phyloP scores from a whole-genome alignment of 1,140 invertebrate species.

The Diachasma alloeum region DNA sequence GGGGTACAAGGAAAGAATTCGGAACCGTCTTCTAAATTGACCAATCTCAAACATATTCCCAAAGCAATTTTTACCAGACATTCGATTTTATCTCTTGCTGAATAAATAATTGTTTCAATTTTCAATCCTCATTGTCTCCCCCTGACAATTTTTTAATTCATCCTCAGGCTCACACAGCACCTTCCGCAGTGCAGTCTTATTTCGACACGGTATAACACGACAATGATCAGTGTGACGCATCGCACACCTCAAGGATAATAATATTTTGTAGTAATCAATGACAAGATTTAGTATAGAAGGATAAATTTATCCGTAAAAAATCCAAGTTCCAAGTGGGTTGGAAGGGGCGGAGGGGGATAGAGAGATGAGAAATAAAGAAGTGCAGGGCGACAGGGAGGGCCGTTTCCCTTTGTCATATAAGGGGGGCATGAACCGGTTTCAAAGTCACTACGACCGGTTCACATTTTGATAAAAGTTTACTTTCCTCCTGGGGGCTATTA shows the following conservation, averaged over 20 bases:
- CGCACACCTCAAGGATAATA: background rate
- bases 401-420: conserved; percentile 34
- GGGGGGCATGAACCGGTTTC: conserved; percentile 47
- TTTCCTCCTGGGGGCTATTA: conserved; percentile 48
- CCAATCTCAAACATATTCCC: too few relatives aligned
- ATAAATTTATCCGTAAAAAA: background rate
- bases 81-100: too few relatives aligned
- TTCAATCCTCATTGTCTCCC: too few relatives aligned
- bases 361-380: conserved; percentile 6
- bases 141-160: too few relatives aligned
- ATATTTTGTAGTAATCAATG: background rate
- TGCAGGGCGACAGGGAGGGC: conserved; percentile 26
- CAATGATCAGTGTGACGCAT: background rate
- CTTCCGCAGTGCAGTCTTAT: background rate
- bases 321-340: background rate
- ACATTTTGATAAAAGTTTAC: conserved; percentile 56
- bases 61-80: too few relatives aligned
- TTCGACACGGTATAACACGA: background rate
- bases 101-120: too few relatives aligned
- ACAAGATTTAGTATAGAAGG: background rate
- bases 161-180: too few relatives aligned
- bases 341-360: conserved; percentile 30
- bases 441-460: conserved; percentile 51
- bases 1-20: too few relatives aligned
- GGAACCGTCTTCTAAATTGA: too few relatives aligned